Evolutionary conservation across 2,888 invertebrate species (phyloP), one percentile per base, ranked within the genome.

Genomic region (Cephus pulcher): DNA sequence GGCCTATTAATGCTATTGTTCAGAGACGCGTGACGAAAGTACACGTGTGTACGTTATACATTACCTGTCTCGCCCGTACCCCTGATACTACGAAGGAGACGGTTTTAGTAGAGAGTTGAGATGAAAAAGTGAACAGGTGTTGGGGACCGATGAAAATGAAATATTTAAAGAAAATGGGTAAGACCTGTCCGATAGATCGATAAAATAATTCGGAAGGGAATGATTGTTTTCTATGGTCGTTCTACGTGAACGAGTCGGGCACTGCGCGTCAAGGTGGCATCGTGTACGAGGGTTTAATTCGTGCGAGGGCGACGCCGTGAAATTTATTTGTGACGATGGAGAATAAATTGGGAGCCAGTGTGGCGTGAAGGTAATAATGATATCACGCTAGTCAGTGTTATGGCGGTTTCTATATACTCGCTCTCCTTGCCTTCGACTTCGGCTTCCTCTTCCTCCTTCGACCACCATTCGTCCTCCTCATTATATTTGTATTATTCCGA

Each of bases 1-100:
- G 85, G 89, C 90, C 90, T 89, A 90, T 91, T 90, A 90, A 91
- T 91, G 90, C 90, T 88, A 91, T 90, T 91, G 90, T 90, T 90
- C 91, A 91, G 90, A 90, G 90, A 90, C 89, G 91, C 91, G 91
- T 90, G 90, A 91, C 91, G 90, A 85, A 84, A 85, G 83, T 84
- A 80, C 82, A 84, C 82, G 77, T 80, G 87, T 86, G 83, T 85
- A 80, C 73, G 69, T 68, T 69, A 80, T 77, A 78, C 69, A 73
- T 69, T 33, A 75, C 82, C 77, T 82, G 56, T 56, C 23, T 56
- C 23, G 56, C 56, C 23, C 9, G 15, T 15, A 23, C 2, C 9
- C 56, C 56, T 23, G 56, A 56, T 15, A 56, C 23, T 15, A 56
- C 56, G 56, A 23, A 56, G 56, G 2, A 56, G 23, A 56, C 56